Conservation (phyloP, 2,113 vertebrate species). For the Sarotherodon lohbergeri region DNA sequence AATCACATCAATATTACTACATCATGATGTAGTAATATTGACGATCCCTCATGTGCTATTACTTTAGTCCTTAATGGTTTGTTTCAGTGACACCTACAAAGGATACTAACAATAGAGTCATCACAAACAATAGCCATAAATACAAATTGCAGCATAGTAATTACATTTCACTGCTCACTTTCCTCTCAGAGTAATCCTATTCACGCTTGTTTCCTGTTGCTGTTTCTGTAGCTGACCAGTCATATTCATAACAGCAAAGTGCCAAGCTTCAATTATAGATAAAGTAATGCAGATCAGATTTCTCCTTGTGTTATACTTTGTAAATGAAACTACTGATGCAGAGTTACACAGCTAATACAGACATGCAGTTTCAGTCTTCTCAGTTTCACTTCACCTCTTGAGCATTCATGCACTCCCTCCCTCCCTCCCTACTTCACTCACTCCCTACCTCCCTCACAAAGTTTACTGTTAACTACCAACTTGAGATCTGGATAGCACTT, state of each 20-base stretch:
- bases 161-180: neutral
- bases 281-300: neutral
- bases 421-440: neutral
- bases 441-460: neutral
- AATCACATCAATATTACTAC: neutral
- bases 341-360: neutral
- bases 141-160: neutral
- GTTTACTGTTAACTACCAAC: neutral
- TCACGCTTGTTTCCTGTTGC: neutral
- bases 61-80: neutral
- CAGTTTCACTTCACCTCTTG: neutral
- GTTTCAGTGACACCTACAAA: neutral
- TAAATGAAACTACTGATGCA: neutral
- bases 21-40: neutral
- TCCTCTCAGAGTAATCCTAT: neutral
- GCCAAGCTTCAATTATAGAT: neutral
- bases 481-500: neutral
- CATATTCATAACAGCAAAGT: neutral
- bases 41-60: neutral
- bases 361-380: neutral
- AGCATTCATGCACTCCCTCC: neutral
- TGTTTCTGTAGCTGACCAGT: neutral
- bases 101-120: neutral
- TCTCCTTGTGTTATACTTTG: neutral
- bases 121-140: neutral